Base-by-base conservation (phyloP, 2,797 vertebrate species). In the Halcyon badia region DNA sequence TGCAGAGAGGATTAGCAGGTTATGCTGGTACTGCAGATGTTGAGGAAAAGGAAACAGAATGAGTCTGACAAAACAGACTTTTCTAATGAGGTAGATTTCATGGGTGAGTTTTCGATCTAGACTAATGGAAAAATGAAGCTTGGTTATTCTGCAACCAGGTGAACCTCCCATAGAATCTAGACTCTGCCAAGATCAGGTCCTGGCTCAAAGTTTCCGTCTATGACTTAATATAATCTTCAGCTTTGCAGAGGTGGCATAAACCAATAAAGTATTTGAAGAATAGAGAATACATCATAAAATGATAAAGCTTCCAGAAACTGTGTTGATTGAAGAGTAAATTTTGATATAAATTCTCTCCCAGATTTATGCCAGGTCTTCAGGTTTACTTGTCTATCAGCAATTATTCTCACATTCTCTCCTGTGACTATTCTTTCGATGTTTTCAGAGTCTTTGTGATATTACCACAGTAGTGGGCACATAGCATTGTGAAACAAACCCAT, bases 261-360 rank as follows among this genome's bases (percentile, higher is more conserved):
- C 7, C 37, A 48, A 6, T 8, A 30, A 9, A 12, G 3, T 46
- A 49, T 15, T 64, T 25, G 15, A 90, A 54, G 52, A 64, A 31
- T 0, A 35, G 6, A 60, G 20, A 42, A 62, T 24, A 42, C 0
- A 1, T 30, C 9, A 41, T 46, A 31, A 76, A 87, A 44, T 7
- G 2, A 41, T 26, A 51, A 33, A 39, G 14, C 9, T 91, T 89
- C 41, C 12, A 56, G 33, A 77, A 62, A 61, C 1, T 30, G 1
- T 20, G 2, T 25, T 39, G 10, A 21, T 20, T 13, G 19, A 10
- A 76, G 15, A 56, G 44, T 37, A 72, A 72, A 5, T 51, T 65
- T 71, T 14, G 25, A 14, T 14, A 46, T n/a, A 51, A 71, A 56
- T 51, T 72, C 3, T 39, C 9, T 65, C 9, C 5, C 8, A 4